Base-by-base conservation (phyloP, 2,797 vertebrate genomes). In the Rhinichthys osculus region DNA sequence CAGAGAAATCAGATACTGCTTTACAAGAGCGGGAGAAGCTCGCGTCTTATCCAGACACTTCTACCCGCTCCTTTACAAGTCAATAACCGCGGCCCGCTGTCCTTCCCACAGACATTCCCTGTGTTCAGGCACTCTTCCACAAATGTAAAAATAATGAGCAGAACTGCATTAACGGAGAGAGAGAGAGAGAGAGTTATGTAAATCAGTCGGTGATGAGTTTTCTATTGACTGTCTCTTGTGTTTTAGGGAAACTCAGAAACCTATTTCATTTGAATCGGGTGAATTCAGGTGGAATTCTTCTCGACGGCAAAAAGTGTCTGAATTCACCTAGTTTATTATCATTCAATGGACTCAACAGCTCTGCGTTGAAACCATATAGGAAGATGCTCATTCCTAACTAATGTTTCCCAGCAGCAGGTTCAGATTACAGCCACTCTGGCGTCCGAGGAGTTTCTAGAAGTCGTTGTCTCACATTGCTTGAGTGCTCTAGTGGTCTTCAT, bases 1-100 rank as follows among this genome's bases (percentile, higher is more conserved):
- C 96, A 95, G 95, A 95, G 95, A 97, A 97, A 97, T 97, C 95
- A 91, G 92, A 95, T 94, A 90, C 91, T 91, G 92, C 93, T 94
- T 94, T 95, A 94, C 93, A 94, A 92, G 92, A 94, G 91, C 93
- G 89, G 87, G 92, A 93, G 92, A 88, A 89, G 88, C 94, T 94
- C 81, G 88, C 92, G 93, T 94, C 93, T 94, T 94, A 93, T 94
- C 93, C 95, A 95, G 93, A 92, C 92, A 94, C 94, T 91, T 94
- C 94, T 94, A 93, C 90, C 83, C 44, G 89, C 92, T 91, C 90
- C 95, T 96, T 96, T 94, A 94, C 93, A 91, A 92, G 89, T 94
- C 94, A 96, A 95, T 95, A 94, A 94, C 94, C 92, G 84, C 82
- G 82, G 88, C 91, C 93, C 82, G 85, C 27, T 93, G 95, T 95